phyloP scores from a whole-genome alignment of 2,113 vertebrate genomes.

The Coracopsis vasa region DNA sequence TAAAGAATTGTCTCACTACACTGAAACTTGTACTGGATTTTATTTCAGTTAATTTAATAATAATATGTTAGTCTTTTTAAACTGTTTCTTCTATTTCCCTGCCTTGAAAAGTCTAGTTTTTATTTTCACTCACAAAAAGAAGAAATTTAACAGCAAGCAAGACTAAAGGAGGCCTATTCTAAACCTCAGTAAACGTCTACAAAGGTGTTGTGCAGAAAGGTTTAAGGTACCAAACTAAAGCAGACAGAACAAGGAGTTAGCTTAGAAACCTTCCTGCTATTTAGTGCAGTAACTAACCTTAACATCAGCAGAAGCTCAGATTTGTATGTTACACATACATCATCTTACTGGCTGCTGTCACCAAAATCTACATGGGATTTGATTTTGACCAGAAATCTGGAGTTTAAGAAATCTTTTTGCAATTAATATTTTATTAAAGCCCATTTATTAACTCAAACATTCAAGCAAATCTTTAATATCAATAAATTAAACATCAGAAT shows the following conservation, averaged over 20 bases:
- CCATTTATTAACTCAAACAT: neutral
- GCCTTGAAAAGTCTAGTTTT: neutral
- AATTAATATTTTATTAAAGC: neutral
- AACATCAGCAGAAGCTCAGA: accelerated
- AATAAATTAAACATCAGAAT: neutral
- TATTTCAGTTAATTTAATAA: neutral
- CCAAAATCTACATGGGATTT: neutral
- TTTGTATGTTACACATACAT: neutral
- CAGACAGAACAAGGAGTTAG: neutral
- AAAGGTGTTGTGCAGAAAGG: neutral
- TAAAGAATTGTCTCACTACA: neutral
- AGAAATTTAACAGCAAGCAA: neutral
- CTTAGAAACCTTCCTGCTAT: neutral
- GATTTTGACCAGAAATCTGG: neutral
- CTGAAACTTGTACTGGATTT: neutral
- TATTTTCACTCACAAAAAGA: neutral
- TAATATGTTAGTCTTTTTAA: neutral
- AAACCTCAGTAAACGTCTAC: neutral
- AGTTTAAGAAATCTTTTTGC: neutral
- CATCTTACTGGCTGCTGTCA: neutral
- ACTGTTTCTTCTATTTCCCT: neutral
- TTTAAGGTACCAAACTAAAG: neutral
- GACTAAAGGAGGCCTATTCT: neutral
- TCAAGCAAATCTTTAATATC: neutral
- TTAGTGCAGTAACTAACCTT: neutral